A percentile compares a stretch with the other conserved stretches of the same genome.
Evolutionary conservation across 2,888 invertebrate genomes (phyloP).

Genomic region (Netelia virgata): DNA sequence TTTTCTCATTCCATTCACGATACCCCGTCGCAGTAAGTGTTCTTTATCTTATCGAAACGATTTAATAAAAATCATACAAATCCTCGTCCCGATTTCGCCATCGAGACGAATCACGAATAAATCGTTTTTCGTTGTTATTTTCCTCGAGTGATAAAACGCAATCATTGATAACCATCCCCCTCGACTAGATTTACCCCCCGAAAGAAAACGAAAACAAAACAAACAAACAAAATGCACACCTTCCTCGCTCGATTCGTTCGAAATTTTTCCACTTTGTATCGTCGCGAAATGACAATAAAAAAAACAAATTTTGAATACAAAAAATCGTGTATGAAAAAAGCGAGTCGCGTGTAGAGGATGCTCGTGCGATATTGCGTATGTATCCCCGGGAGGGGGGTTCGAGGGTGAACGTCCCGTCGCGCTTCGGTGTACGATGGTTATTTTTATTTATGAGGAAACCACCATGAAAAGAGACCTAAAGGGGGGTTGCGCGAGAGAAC

Average conservation of each 20-base stretch:
- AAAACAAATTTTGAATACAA: conserved; percentile 37
- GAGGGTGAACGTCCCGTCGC: conserved; percentile 50
- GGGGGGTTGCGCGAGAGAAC: conserved; percentile 52
- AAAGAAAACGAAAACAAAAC: background rate
- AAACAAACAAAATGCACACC: conserved; percentile 2
- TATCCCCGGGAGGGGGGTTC: conserved; percentile 76
- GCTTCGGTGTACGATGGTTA: conserved; percentile 79
- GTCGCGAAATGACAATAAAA: conserved; percentile 37
- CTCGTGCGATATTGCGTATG: conserved; percentile 81
- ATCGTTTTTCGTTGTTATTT: background rate
- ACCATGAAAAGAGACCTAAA: conserved; percentile 83
- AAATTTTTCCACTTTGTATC: background rate
- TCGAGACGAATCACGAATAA: conserved; percentile 18
- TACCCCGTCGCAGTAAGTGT: conserved; percentile 28
- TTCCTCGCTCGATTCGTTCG: conserved; percentile 25
- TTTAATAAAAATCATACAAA: conserved; percentile 40
- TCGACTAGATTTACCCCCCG: background rate
- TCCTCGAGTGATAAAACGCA: background rate
- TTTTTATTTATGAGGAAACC: conserved; percentile 85
- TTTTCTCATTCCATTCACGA: conserved; percentile 28
- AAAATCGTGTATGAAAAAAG: conserved; percentile 43
- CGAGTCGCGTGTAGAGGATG: conserved; percentile 63
- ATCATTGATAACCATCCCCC: background rate
- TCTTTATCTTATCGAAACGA: conserved; percentile 55
- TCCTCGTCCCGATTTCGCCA: conserved; percentile 13